Evolutionary conservation across 1,140 invertebrate species (phyloP).

Genomic region (Nasonia vitripennis): DNA sequence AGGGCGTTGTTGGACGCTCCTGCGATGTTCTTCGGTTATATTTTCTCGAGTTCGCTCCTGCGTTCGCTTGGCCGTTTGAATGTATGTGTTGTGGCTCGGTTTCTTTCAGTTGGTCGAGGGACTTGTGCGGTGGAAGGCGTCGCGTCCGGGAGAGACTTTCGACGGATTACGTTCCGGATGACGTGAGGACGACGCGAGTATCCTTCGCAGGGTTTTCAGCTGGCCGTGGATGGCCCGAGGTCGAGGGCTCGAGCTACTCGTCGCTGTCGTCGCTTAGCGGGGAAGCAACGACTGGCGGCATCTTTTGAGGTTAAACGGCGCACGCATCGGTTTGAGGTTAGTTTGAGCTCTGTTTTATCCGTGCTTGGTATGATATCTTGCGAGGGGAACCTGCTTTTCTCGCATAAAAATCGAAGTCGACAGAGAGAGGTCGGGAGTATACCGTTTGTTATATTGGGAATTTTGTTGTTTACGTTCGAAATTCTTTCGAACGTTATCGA

Average conservation of each 20-base stretch:
- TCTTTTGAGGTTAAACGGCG: not conserved
- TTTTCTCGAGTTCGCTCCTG: not conserved
- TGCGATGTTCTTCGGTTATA: not conserved
- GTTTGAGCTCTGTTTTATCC: too few relatives aligned
- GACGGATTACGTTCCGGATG: not conserved
- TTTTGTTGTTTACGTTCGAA: too few relatives aligned
- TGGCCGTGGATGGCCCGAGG: not conserved
- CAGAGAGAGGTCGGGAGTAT: too few relatives aligned
- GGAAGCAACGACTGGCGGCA: not conserved
- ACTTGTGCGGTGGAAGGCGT: not conserved
- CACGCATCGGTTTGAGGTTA: too few relatives aligned
- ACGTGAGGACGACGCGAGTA: not conserved
- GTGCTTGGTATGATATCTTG: too few relatives aligned
- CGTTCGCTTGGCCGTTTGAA: not conserved
- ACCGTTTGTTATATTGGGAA: too few relatives aligned
- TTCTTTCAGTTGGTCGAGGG: not conserved
- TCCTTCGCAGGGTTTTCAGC: not conserved
- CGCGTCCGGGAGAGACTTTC: not conserved
- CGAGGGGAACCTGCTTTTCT: too few relatives aligned
- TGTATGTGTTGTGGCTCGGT: not conserved
- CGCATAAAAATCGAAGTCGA: too few relatives aligned
- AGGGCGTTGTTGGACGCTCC: constrained; percentile 28
- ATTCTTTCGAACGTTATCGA: too few relatives aligned
- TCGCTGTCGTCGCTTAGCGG: not conserved
- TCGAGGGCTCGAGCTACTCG: not conserved